Evolutionary conservation across 2,797 vertebrate genomes (phyloP).

Genomic region (Oreochromis grahami): DNA sequence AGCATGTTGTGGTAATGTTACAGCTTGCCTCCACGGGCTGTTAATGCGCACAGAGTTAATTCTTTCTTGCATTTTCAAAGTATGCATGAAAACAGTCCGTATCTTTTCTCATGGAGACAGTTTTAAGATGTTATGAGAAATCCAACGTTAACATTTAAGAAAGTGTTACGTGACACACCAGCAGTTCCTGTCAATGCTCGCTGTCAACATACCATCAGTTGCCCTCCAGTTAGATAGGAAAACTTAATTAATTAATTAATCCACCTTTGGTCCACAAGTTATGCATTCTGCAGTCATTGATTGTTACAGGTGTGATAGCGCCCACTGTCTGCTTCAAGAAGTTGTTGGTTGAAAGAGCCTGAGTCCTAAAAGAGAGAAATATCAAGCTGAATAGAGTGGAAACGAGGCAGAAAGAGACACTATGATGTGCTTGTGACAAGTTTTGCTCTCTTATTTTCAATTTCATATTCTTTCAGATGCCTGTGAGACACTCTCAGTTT

Average conservation of each 20-base stretch:
- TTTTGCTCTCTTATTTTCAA: neutral
- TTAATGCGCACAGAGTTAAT: neutral
- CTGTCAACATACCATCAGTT: neutral
- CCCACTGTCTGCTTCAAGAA: conserved; percentile 18
- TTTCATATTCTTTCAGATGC: conserved; percentile 2
- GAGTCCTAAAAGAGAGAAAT: conserved; percentile 40
- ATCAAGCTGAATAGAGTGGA: conserved; percentile 11
- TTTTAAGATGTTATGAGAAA: neutral
- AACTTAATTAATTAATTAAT: no score
- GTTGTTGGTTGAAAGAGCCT: conserved; percentile 6
- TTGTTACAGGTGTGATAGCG: conserved; percentile 10
- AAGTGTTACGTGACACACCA: neutral
- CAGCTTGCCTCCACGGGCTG: neutral
- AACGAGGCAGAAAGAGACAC: conserved; percentile 15
- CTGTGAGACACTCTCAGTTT: neutral
- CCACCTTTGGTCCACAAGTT: conserved; percentile 22
- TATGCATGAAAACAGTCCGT: neutral
- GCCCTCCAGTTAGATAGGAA: conserved; percentile 7
- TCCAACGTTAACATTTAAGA: neutral
- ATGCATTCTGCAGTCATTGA: conserved; percentile 14
- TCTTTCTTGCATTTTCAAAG: neutral
- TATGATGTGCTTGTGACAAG: conserved; percentile 35
- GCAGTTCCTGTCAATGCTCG: neutral
- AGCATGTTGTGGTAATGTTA: neutral
- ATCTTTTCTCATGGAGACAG: neutral